Conservation (phyloP, 2,797 vertebrate species). For the Phalanger gymnotis region DNA sequence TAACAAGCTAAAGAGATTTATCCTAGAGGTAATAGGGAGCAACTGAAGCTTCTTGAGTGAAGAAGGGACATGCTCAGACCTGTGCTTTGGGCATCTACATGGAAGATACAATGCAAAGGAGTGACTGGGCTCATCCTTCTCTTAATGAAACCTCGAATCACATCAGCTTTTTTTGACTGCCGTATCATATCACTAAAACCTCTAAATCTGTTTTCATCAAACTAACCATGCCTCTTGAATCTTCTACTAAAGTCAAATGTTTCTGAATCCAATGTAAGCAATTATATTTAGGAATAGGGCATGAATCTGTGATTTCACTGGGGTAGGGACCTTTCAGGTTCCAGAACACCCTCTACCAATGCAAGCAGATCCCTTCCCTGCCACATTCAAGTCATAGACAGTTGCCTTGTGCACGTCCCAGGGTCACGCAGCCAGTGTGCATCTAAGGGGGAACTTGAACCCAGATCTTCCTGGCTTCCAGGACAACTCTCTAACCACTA, state of each 20-base stretch:
- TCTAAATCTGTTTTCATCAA: neutral
- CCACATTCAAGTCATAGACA: neutral
- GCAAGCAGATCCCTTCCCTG: neutral
- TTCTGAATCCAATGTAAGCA: neutral
- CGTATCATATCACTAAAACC: neutral
- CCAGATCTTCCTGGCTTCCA: neutral
- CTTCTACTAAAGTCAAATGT: neutral
- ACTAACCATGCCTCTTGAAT: neutral
- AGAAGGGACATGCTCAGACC: neutral
- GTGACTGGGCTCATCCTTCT: neutral
- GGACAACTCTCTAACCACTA: neutral
- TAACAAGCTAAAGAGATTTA: neutral
- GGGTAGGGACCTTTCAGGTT: neutral
- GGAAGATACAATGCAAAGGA: neutral
- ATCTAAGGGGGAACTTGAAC: neutral
- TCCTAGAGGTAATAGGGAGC: neutral
- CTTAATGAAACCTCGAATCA: neutral
- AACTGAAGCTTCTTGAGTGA: neutral
- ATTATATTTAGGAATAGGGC: neutral
- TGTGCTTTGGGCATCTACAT: neutral
- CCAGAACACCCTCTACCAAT: neutral
- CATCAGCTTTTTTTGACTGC: neutral
- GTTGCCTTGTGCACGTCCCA: neutral
- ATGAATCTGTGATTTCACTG: neutral
- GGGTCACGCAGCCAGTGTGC: neutral